Base-by-base conservation (phyloP, 2,888 invertebrate genomes). In the Agrotis segetum region DNA sequence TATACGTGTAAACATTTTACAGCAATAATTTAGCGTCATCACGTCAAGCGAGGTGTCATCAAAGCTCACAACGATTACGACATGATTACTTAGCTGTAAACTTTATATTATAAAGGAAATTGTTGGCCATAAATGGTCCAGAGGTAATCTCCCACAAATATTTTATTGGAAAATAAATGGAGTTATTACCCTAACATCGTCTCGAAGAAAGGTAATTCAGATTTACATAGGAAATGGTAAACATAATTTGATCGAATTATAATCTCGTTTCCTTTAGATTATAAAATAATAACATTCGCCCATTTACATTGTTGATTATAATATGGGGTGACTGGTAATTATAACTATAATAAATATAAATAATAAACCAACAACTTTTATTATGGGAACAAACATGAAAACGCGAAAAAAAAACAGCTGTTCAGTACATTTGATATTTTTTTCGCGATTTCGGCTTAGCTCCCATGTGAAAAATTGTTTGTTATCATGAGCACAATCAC, bases 11-110 rank as follows among this genome's bases (percentile, higher is more conserved):
- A 59, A 74, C 29, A 64, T 56, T 60, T 69, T 60, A 63, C 74
- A 74, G 74, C 72, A 84, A 84, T 80, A 85, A 83, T 86, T 84
- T 84, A 56, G 78, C 79, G 80, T 84, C 86, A 85, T 84, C 78
- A 73, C 78, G 66, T 77, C 58, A 40, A 55, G 17, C 52, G 17
- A 53, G 56, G 64, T 76, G 79, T 82, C 81, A 77, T 83, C 79
- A 79, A 76, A 62, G 70, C 64, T 19, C 67, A 29, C 1, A n/a
- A 16, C 49, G 63, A 76, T 77, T 82, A 79, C 71, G 21, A 60
- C 66, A 53, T 73, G 74, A 75, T 78, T 73, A 81, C 76, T 69
- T 76, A 72, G 44, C 80, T 80, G 76, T 80, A 79, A 61, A 69
- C 34, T 71, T 74, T 71, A 70, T 69, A 58, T 50, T 67, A 67